A percentile compares a stretch with the other conserved stretches of the same genome.
phyloP scores from a whole-genome alignment of 2,797 vertebrate species.

The Chelidonichthys spinosus region DNA sequence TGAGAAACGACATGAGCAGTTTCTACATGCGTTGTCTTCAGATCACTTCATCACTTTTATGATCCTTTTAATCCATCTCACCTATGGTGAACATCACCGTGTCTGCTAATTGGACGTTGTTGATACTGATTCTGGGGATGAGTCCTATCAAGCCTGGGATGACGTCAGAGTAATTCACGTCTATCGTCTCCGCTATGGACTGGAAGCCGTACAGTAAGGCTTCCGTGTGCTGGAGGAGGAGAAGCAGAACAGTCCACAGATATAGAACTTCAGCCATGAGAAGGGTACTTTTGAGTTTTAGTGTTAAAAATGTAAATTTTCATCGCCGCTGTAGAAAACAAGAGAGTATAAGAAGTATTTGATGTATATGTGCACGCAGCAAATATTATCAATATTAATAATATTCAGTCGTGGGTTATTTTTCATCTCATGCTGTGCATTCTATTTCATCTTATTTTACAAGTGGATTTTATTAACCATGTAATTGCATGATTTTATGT shows the following conservation, averaged over 20 bases:
- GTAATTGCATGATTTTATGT: not conserved
- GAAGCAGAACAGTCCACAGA: not conserved
- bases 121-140: constrained; percentile 97
- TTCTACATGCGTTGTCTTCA: not conserved
- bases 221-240: constrained; percentile 89
- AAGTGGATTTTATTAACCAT: not conserved
- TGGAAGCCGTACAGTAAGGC: constrained; percentile 98
- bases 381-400: no score
- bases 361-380: not conserved
- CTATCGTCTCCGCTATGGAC: constrained; percentile 97
- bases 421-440: not conserved
- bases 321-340: no score
- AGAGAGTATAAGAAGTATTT: no score
- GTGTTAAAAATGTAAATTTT: not conserved
- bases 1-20: not conserved
- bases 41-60: not conserved
- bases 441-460: not conserved
- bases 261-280: not conserved
- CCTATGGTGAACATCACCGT: constrained; percentile 99
- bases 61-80: constrained; percentile 62
- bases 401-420: not conserved
- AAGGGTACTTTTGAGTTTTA: not conserved
- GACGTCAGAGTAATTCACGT: constrained; percentile 98
- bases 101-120: constrained; percentile 96
- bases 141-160: constrained; percentile 97